phyloP scores from a whole-genome alignment of 2,113 vertebrate species.

The Rhea pennata region DNA sequence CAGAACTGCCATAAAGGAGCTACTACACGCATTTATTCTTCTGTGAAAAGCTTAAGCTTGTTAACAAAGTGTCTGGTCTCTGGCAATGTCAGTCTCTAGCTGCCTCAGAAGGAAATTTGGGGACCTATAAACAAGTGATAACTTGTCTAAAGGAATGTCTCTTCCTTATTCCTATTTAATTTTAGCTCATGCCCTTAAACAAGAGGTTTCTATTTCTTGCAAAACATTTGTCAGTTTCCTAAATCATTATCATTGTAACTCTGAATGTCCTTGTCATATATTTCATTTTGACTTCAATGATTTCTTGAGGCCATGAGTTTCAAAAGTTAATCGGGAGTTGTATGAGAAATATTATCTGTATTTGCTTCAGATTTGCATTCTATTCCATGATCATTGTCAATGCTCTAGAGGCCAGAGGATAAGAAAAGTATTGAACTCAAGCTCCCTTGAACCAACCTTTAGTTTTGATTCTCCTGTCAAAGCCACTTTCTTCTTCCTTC shows the following conservation, averaged over 20 bases:
- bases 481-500: background rate
- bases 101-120: background rate
- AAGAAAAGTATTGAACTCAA: background rate
- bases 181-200: background rate
- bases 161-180: background rate
- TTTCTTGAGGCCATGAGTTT: conserved; percentile 4
- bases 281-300: conserved; percentile 26
- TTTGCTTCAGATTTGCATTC: conserved; percentile 40
- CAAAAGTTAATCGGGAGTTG: conserved; percentile 36
- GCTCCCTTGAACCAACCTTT: background rate
- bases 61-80: background rate
- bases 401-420: background rate
- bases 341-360: background rate
- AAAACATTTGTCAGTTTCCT: background rate
- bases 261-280: background rate
- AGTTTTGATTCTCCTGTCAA: background rate
- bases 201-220: background rate
- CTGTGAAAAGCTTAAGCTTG: background rate
- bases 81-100: background rate
- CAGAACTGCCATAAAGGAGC: background rate
- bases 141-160: background rate
- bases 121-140: background rate
- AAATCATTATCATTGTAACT: background rate
- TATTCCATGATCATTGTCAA: background rate
- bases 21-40: background rate